Evolutionary conservation across 2,888 invertebrate genomes (phyloP).

Genomic region (Brachynemurus nebulosus): DNA sequence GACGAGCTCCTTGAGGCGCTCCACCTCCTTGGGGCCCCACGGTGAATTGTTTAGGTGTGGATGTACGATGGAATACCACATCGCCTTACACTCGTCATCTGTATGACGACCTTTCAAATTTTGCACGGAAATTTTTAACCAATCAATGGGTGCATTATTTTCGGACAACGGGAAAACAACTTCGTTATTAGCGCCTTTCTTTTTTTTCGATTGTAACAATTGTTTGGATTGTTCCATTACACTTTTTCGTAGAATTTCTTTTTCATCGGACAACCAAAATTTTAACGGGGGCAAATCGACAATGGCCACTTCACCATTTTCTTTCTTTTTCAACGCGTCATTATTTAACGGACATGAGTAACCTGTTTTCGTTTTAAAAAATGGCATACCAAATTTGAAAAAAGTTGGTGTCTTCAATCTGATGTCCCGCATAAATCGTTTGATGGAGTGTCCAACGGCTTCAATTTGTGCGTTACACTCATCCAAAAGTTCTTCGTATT

Average conservation of each 20-base stretch:
- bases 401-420: background rate
- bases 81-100: slow-evolving; percentile 46
- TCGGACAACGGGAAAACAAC: slow-evolving; percentile 16
- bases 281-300: slow-evolving; percentile 29
- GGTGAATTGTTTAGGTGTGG: slow-evolving; percentile 46
- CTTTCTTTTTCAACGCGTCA: slow-evolving; percentile 36
- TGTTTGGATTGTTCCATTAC: too few relatives aligned
- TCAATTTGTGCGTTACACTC: background rate
- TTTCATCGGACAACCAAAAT: background rate
- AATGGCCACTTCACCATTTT: slow-evolving; percentile 28
- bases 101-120: slow-evolving; percentile 40
- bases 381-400: background rate
- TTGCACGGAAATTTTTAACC: slow-evolving; percentile 38
- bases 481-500: background rate
- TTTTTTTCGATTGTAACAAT: slow-evolving; percentile 7
- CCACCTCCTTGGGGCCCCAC: slow-evolving; percentile 40
- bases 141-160: slow-evolving; percentile 37
- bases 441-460: background rate
- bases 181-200: slow-evolving; percentile 17
- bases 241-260: background rate
- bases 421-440: background rate
- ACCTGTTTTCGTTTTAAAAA: background rate
- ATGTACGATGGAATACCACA: slow-evolving; percentile 59
- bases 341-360: slow-evolving; percentile 33
- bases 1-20: slow-evolving; percentile 28